These are phyloP conservation scores for Caenorhabditis uteleia DNA, from an alignment of 2,888 invertebrate species.

Conservation along the genomic window DNA sequence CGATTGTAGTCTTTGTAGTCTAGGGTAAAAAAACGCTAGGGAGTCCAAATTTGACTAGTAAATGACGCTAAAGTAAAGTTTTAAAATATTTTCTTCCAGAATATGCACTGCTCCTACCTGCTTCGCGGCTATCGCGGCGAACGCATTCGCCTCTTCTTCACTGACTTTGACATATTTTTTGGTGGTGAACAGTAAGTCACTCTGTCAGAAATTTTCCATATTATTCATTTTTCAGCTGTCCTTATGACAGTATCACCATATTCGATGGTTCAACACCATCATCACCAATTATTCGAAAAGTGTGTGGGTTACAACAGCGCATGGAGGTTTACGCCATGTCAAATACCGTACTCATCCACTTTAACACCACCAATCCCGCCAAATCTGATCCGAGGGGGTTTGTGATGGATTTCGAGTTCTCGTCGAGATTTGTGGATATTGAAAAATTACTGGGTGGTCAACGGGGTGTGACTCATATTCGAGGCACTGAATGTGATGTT, in stretches of 20 bases:
- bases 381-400: slow-evolving; percentile 92
- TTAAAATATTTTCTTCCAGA: slow-evolving; percentile 45
- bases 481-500: slow-evolving; percentile 82
- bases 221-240: slow-evolving; percentile 80
- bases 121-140: slow-evolving; percentile 88
- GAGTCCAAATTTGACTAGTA: no score
- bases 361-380: slow-evolving; percentile 68
- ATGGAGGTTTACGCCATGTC: slow-evolving; percentile 65
- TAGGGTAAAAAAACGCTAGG: no score
- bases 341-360: slow-evolving; percentile 63
- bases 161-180: slow-evolving; percentile 97
- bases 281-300: slow-evolving; percentile 75
- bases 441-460: slow-evolving; percentile 76
- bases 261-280: slow-evolving; percentile 90
- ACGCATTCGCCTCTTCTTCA: slow-evolving; percentile 90
- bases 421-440: slow-evolving; percentile 95
- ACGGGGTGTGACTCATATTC: slow-evolving; percentile 56
- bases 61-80: not conserved
- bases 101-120: slow-evolving; percentile 73
- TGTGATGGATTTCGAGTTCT: slow-evolving; percentile 93
- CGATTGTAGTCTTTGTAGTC: no score
- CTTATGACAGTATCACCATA: slow-evolving; percentile 95
- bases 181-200: slow-evolving; percentile 81
- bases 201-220: not conserved
- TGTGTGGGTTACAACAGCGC: slow-evolving; percentile 69